phyloP scores from a whole-genome alignment of 2,888 invertebrate species.

The Iphiclides podalirius region DNA sequence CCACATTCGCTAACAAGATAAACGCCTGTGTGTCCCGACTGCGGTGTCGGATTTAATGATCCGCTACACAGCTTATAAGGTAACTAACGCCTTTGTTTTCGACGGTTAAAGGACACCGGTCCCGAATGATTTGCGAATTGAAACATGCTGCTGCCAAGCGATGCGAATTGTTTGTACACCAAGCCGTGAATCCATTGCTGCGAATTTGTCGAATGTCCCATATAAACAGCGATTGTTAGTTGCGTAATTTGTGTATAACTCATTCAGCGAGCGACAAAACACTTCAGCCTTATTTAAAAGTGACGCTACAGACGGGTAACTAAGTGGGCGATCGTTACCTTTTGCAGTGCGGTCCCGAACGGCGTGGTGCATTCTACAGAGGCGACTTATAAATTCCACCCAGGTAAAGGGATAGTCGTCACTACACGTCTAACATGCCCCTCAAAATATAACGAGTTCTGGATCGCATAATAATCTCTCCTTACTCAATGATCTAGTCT shows the following conservation, averaged over 20 bases:
- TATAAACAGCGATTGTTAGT: slow-evolving; percentile 1
- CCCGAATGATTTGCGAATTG: slow-evolving; percentile 1
- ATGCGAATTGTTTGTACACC: neutral
- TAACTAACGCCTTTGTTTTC: neutral
- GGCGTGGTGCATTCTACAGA: slow-evolving; percentile 5
- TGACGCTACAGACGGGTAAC: slow-evolving; percentile 4
- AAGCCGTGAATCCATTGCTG: neutral
- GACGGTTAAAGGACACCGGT: neutral
- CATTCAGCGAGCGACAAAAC: neutral
- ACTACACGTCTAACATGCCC: no score
- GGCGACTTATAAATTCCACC: slow-evolving; percentile 1
- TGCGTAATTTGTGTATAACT: neutral
- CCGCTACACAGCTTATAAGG: slow-evolving; percentile 1
- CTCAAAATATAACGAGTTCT: no score
- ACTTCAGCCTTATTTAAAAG: neutral
- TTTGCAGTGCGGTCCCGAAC: slow-evolving; percentile 7
- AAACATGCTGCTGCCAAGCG: neutral
- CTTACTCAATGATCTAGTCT: no score
- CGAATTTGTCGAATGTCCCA: slow-evolving; percentile 4
- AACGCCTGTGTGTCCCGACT: neutral
- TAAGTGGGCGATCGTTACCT: slow-evolving; percentile 13
- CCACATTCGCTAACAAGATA: neutral
- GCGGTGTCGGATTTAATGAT: neutral
- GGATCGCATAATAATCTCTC: no score
- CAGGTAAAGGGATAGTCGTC: slow-evolving; percentile 3